Evolutionary conservation across 2,797 vertebrate species (phyloP), one percentile per base, ranked within the genome.

Genomic region (Chaetodon trifasciatus): DNA sequence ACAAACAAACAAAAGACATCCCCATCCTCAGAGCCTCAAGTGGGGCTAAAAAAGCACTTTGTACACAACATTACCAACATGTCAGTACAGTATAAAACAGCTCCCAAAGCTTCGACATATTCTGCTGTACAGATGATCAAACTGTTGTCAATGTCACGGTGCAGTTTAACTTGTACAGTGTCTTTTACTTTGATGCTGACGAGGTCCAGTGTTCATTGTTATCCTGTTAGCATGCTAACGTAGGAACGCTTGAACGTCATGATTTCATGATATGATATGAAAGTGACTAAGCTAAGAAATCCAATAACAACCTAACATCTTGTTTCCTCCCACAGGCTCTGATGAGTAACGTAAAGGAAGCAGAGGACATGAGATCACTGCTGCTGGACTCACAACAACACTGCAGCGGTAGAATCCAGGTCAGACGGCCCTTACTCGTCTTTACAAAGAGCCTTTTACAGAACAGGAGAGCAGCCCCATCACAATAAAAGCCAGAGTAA

Each of bases 341-440:
- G 28, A 66, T 65, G 16, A 35, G 15, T 53, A 35, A 42, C 23
- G 8, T 32, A 8, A 19, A 53, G 44, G 60, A 70, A 50, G 2
- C 8, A 24, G 46, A 68, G n/a, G 50, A 73, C 17, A 53, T 79
- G 62, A 66, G 13, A 49, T 46, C 77, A 46, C 68, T 69, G 67
- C 66, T 70, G 49, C 32, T 58, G 21, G 46, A 66, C 40, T 63
- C 74, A 37, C 44, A 63, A 32, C 42, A 78, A n/a, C 3, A 21
- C 5, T 52, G 17, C 44, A 65, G 46, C 24, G 66, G 23, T 5
- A 44, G 6, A 23, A 37, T 65, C 61, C 74, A 70, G 78, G 74
- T 80, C 42, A 68, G 49, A 23, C 16, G 28, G 47, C 0, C 52
- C 28, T 32, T 32, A 32, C 28, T 32, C 55, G 62, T 39, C n/a